phyloP scores from a whole-genome alignment of 1,140 invertebrate genomes.

The Cheumatopsyche charites region DNA sequence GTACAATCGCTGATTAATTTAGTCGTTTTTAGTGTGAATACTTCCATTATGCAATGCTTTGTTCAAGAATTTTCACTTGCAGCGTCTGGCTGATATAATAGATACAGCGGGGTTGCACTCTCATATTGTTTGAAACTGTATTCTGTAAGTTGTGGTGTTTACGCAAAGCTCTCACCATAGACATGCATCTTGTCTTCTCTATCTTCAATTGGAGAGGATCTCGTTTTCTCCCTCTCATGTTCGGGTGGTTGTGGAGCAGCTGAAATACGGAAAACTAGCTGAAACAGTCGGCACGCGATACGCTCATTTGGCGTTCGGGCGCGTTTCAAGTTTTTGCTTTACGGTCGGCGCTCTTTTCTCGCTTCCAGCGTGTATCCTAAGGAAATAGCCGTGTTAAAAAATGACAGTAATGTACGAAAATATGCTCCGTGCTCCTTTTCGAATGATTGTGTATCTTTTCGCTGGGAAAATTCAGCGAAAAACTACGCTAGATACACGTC shows the following conservation, averaged over 20 bases:
- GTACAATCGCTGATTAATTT: too few relatives aligned
- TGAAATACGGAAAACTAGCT: neutral
- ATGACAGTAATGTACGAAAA: too few relatives aligned
- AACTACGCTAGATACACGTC: too few relatives aligned
- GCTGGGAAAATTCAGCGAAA: too few relatives aligned
- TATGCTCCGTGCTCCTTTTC: too few relatives aligned
- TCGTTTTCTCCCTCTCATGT: neutral
- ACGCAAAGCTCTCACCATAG: constrained; percentile 9
- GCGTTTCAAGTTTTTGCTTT: constrained; percentile 33
- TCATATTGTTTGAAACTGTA: too few relatives aligned
- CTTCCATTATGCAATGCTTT: too few relatives aligned
- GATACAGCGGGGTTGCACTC: too few relatives aligned
- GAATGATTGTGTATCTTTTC: too few relatives aligned
- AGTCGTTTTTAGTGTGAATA: too few relatives aligned
- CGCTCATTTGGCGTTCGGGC: constrained; percentile 29
- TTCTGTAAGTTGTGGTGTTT: constrained; percentile 1
- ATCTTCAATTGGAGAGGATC: neutral
- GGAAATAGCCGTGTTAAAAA: neutral
- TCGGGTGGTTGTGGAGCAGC: neutral
- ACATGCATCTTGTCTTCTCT: neutral
- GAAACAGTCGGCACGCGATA: constrained; percentile 34
- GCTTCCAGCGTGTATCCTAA: neutral
- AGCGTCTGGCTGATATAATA: too few relatives aligned
- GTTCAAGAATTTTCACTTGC: too few relatives aligned
- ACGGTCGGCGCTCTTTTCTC: constrained; percentile 16